These are phyloP conservation scores for Oceanites oceanicus DNA, from an alignment of 2,113 vertebrate genomes.

Conservation along the genomic window DNA sequence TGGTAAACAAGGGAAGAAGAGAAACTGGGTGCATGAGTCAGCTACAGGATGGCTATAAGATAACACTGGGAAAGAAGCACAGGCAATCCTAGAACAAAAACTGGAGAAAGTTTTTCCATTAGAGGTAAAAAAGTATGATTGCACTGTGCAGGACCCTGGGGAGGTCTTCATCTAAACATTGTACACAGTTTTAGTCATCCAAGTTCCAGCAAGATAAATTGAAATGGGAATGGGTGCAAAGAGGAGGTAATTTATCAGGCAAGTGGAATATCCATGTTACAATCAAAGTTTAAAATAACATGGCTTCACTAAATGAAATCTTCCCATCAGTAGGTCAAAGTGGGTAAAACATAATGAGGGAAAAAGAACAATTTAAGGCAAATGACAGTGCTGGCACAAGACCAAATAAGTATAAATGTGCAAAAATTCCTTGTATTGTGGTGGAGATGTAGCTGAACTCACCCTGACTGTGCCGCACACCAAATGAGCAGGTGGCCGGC, in stretches of 20 bases:
- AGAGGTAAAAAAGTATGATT: background rate
- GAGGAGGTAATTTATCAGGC: background rate
- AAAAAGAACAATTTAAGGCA: background rate
- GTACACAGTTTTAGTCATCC: background rate
- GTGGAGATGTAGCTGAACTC: background rate
- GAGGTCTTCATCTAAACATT: background rate
- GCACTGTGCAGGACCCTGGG: background rate
- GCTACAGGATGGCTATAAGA: background rate
- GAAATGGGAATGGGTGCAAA: background rate
- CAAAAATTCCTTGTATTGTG: background rate
- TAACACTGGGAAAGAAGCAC: background rate
- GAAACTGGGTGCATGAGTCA: background rate
- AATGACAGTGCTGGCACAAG: background rate
- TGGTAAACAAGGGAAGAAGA: background rate
- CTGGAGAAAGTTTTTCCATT: background rate
- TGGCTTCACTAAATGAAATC: background rate
- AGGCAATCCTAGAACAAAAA: background rate
- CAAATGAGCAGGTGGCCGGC: rapidly evolving
- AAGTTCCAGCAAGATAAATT: background rate
- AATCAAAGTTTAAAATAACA: background rate
- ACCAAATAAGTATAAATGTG: background rate
- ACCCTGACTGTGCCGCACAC: background rate
- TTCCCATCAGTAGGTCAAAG: background rate
- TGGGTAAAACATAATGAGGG: background rate
- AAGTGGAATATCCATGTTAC: background rate